phyloP scores from a whole-genome alignment of 2,113 vertebrate species.

The Eubucco bourcierii region DNA sequence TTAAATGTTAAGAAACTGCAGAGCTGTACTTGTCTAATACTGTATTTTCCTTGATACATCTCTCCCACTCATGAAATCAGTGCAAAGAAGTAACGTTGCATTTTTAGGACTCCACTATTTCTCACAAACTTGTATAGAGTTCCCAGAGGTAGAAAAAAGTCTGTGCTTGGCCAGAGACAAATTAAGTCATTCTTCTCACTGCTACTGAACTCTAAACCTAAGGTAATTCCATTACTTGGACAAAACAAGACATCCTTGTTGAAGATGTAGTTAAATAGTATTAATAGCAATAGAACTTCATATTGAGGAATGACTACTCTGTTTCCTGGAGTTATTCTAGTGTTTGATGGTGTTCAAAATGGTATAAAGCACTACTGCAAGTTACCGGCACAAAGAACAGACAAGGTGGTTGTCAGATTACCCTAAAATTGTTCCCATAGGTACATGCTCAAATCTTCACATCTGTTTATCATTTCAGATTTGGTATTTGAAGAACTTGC shows the following conservation, averaged over 20 bases:
- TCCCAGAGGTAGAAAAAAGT: background rate
- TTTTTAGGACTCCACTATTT: constrained; percentile 3
- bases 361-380: background rate
- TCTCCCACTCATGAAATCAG: constrained; percentile 51
- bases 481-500: background rate
- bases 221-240: background rate
- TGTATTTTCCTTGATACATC: constrained; percentile 45
- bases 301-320: background rate
- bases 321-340: background rate
- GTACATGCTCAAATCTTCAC: background rate
- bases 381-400: background rate
- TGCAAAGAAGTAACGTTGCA: background rate
- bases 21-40: constrained; percentile 75
- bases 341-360: background rate
- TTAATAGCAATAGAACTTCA: background rate
- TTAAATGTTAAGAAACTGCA: constrained; percentile 75
- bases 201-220: background rate
- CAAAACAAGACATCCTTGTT: background rate
- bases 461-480: background rate
- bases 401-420: background rate
- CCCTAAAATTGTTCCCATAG: background rate
- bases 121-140: background rate
- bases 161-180: background rate
- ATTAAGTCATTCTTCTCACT: background rate
- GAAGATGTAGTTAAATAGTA: background rate